These are phyloP conservation scores for Quiscalus mexicanus DNA, from an alignment of 2,113 vertebrate species.

Conservation along the genomic window DNA sequence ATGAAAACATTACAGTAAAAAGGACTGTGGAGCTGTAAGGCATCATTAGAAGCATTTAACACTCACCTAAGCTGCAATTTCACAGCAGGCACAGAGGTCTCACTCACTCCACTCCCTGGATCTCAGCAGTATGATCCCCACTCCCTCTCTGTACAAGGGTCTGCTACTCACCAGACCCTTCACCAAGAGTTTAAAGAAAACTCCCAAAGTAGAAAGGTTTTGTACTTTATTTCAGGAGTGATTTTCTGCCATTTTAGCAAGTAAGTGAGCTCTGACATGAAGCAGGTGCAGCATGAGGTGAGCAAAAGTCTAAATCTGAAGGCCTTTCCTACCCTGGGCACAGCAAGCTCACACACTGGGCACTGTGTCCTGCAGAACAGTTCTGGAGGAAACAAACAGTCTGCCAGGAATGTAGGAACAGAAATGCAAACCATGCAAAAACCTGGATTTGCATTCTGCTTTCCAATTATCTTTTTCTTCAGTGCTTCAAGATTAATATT, in stretches of 20 bases:
- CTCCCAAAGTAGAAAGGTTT: neutral
- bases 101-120: neutral
- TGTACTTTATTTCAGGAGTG: neutral
- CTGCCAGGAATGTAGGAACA: neutral
- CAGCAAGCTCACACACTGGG: neutral
- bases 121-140: neutral
- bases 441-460: neutral
- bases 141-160: neutral
- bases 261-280: neutral
- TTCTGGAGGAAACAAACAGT: neutral
- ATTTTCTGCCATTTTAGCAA: neutral
- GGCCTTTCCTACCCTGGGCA: neutral
- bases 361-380: neutral
- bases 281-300: neutral
- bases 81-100: neutral
- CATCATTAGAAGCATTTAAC: neutral
- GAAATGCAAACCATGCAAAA: neutral
- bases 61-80: neutral
- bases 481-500: neutral
- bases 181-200: neutral
- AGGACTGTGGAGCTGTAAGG: neutral
- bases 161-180: neutral
- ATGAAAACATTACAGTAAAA: neutral
- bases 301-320: neutral
- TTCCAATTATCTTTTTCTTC: neutral